Evolutionary conservation across 2,113 vertebrate genomes (phyloP).

Genomic region (Ictalurus furcatus): DNA sequence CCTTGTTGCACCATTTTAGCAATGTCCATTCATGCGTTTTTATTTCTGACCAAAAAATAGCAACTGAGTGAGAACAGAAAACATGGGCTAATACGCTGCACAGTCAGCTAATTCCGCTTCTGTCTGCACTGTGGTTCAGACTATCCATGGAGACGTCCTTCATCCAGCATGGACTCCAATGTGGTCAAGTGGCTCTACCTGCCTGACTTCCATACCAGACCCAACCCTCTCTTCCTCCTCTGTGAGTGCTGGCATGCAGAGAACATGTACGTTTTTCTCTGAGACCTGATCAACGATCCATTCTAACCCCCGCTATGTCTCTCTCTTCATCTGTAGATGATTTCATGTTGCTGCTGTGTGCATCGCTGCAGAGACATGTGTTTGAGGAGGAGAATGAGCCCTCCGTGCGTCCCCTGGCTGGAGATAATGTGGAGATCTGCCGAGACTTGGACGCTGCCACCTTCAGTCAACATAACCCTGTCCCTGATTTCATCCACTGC

Average conservation of each 20-base stretch:
- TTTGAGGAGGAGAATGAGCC: slow-evolving; percentile 96
- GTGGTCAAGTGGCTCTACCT: slow-evolving; percentile 98
- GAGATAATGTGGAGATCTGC: slow-evolving; percentile 98
- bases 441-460: slow-evolving; percentile 93
- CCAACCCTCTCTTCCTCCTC: slow-evolving; percentile 87
- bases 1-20: neutral
- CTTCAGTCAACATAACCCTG: slow-evolving; percentile 95
- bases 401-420: slow-evolving; percentile 87
- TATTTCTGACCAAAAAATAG: neutral
- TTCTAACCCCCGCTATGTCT: neutral
- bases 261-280: neutral
- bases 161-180: slow-evolving; percentile 84
- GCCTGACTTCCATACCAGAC: slow-evolving; percentile 87
- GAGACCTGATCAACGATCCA: neutral
- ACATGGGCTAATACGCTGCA: no score
- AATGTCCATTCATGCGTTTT: neutral
- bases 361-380: slow-evolving; percentile 91
- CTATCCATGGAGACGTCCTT: slow-evolving; percentile 91
- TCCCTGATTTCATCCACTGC: slow-evolving; percentile 97
- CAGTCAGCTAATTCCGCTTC: neutral
- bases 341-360: slow-evolving; percentile 93
- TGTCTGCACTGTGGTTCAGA: slow-evolving; percentile 70
- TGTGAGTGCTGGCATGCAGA: slow-evolving; percentile 77
- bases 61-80: neutral
- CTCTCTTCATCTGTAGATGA: slow-evolving; percentile 77